Evolutionary conservation across 2,888 invertebrate species (phyloP), one percentile per base, ranked within the genome.

Genomic region (Timema cristinae): DNA sequence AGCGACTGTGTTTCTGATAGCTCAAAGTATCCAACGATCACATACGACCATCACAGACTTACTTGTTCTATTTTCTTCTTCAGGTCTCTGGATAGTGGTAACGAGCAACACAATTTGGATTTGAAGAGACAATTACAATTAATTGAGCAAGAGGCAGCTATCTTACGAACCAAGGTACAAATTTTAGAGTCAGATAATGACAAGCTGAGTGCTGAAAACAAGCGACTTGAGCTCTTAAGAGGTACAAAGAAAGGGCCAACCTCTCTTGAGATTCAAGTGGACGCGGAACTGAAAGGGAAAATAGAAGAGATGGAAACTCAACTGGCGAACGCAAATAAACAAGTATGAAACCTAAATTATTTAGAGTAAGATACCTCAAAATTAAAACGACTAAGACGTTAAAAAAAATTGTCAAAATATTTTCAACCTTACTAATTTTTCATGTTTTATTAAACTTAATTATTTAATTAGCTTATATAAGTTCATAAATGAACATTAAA

Each of bases 141-240:
- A 0, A 88, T 92, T 70, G 92, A 93, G 81, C 91, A 92, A 81
- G 93, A 93, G 82, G 90, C 90, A 5, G 84, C 84, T 70, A 87
- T 90, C 68, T 82, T 92, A 69, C 84, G 91, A 75, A 84, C 86
- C 50, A 92, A 90, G 82, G 87, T 89, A 16, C 88, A 89, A 79
- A 85, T 84, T 51, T 81, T 93, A 48, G 92, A 93, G 82, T 83
- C 83, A 52, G 93, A 94, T 79, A 92, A 92, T 79, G 93, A 93
- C 76, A 91, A 90, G 81, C 80, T 94, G 69, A 83, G 84, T 72
- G 85, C 87, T 67, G 93, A 93, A 81, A 93, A 93, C 79, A 91
- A 90, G 78, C 87, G 88, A 74, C 80, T 92, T 77, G 88, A 89
- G 80, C 80, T 90, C 70, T 77, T 88, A 47, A 86, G 32, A 32